These are phyloP conservation scores for Ctenodactylus gundi DNA, from an alignment of 2,113 vertebrate genomes.

Conservation along the genomic window DNA sequence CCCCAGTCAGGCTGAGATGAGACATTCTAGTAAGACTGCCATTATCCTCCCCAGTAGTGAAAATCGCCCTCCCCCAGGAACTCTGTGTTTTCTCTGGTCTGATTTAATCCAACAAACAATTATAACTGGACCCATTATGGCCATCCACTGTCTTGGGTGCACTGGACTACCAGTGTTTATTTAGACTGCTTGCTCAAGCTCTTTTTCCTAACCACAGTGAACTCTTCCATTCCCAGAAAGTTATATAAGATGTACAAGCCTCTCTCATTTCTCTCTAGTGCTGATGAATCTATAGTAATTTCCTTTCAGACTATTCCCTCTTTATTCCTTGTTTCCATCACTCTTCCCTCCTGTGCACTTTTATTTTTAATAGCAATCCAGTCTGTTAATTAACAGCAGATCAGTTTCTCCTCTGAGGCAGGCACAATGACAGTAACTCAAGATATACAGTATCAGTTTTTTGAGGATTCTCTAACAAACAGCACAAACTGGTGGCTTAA, in stretches of 20 bases:
- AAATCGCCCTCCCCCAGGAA: neutral
- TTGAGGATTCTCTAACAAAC: neutral
- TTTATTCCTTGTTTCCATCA: neutral
- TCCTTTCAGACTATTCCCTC: neutral
- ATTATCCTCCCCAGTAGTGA: neutral
- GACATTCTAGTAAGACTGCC: neutral
- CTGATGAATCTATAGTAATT: neutral
- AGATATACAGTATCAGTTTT: neutral
- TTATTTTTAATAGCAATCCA: too few relatives aligned
- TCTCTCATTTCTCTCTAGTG: neutral
- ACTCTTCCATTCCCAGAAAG: neutral
- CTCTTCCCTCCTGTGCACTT: neutral
- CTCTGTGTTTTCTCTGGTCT: neutral
- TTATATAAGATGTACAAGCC: neutral
- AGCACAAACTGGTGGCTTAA: neutral
- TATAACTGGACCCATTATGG: neutral
- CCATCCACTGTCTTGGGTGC: neutral
- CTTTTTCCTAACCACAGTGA: neutral
- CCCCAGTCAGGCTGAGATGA: neutral
- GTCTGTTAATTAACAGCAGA: neutral
- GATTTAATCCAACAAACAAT: neutral
- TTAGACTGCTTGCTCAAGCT: neutral
- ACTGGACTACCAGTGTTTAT: neutral
- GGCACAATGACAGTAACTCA: neutral
- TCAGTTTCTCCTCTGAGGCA: neutral